These are phyloP conservation scores for Gobio gobio DNA, from an alignment of 2,113 vertebrate species.

Conservation along the genomic window DNA sequence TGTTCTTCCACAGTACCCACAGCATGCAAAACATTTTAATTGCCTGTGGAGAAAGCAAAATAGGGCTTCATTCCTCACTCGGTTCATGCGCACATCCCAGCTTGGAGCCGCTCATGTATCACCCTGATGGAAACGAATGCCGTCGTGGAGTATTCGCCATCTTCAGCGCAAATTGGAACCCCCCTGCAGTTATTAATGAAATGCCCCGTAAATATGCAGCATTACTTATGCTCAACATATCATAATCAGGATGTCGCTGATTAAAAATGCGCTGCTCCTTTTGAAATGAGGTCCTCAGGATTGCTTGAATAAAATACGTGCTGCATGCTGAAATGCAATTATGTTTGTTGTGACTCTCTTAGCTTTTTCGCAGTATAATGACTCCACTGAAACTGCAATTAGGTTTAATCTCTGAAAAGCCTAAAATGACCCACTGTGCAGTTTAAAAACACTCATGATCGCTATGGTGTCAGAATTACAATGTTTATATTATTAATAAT, in stretches of 20 bases:
- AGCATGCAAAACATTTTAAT: conserved; percentile 45
- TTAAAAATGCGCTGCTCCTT: conserved; percentile 63
- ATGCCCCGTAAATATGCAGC: conserved; percentile 59
- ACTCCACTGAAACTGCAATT: conserved; percentile 45
- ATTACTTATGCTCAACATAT: conserved; percentile 65
- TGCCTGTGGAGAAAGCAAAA: conserved; percentile 40
- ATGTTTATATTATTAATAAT: neutral
- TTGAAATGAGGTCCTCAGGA: conserved; percentile 63
- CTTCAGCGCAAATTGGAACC: conserved; percentile 56
- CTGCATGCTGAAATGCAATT: conserved; percentile 61
- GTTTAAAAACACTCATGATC: neutral
- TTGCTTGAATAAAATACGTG: conserved; percentile 58
- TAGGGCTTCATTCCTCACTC: conserved; percentile 36
- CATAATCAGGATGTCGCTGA: conserved; percentile 69
- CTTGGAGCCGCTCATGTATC: conserved; percentile 33
- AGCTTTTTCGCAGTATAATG: conserved; percentile 46
- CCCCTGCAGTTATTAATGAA: conserved; percentile 63
- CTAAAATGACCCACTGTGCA: conserved; percentile 27
- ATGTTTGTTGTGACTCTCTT: conserved; percentile 58
- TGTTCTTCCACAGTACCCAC: conserved; percentile 30
- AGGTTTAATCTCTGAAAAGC: conserved; percentile 34
- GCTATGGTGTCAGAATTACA: neutral
- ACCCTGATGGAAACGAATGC: conserved; percentile 47
- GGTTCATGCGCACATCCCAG: conserved; percentile 23
- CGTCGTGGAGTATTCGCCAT: conserved; percentile 53